A percentile compares a stretch with the other conserved stretches of the same genome.
Evolutionary conservation across 1,140 invertebrate species (phyloP).

Genomic region (Pygmarrhopalites habei): DNA sequence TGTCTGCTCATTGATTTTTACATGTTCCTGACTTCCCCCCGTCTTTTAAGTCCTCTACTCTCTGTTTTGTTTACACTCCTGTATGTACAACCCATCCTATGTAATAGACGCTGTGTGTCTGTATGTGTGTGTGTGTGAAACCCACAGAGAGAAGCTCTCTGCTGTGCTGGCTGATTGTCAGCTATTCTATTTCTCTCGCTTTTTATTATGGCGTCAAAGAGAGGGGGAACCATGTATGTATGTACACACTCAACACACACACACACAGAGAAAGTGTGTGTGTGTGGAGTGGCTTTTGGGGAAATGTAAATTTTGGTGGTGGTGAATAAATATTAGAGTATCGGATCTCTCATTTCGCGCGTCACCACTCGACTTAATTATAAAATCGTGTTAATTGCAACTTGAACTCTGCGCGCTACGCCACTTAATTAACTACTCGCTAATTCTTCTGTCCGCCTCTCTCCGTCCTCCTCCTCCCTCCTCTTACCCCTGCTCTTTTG

Average conservation of each 20-base stretch:
- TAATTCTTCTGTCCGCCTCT: constrained; percentile 14
- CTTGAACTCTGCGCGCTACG: constrained; percentile 18
- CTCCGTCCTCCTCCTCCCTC: no score
- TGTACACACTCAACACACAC: no score
- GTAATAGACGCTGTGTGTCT: no score
- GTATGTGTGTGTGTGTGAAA: background rate
- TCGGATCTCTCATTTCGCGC: constrained; percentile 12
- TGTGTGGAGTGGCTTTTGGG: background rate
- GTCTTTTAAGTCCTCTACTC: no score
- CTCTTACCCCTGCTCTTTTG: background rate
- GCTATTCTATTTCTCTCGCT: no score
- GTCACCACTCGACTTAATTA: constrained; percentile 28
- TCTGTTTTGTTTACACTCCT: no score
- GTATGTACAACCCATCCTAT: no score
- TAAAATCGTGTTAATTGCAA: constrained; percentile 30
- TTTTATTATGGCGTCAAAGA: no score
- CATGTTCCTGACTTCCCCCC: no score
- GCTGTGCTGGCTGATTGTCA: no score
- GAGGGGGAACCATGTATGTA: no score
- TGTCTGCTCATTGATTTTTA: background rate
- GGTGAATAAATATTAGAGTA: constrained; percentile 10
- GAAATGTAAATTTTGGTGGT: background rate
- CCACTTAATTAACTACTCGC: constrained; percentile 26
- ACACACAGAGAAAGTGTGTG: background rate
- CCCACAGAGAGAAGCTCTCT: background rate